Evolutionary conservation across 1,140 invertebrate genomes (phyloP), one percentile per base, ranked within the genome.

Genomic region (Asobara japonica): DNA sequence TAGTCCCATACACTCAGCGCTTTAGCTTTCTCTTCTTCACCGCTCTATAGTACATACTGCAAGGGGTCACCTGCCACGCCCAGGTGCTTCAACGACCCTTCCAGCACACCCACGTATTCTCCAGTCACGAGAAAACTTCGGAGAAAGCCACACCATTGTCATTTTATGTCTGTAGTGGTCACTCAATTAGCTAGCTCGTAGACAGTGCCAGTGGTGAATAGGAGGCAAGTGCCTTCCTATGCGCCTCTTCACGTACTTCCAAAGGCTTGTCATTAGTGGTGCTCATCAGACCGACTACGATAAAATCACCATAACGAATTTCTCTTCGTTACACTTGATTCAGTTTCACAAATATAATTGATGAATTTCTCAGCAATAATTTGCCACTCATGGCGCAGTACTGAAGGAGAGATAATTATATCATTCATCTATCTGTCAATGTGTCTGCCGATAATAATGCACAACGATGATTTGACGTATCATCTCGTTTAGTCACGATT

Each of bases 401-500:
- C n/a, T n/a, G n/a, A n/a, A 56, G 3, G 51, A 10, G 0, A 25
- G 8, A 25, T 66, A 10, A 41, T 41, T 11, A 30, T 45, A 48
- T 29, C 30, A 11, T 4, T 25, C 22, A 30, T 30, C n/a, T n/a
- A 67, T 16, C 20, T 5, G 29, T 16, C 16, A 16, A 30, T 30
- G 27, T 67, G 65, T 56, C 27, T 18, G 6, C 45, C 16, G 56
- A 68, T 56, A 30, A 56, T 68, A 56, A 56, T 8, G 41, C 18
- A 68, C 48, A 33, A 67, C 22, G 56, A 72, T 65, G 27, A 51
- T 62, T 72, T 11, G 29, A 22, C 10, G 41, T 65, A 77, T 75
- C 56, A 51, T 67, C 60, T 74, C 69, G 69, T 74, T 78, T 77
- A 77, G 62, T 77, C 66, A 77, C 69, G 70, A 77, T 73, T 72